These are phyloP conservation scores for Intellagama lesueurii DNA, from an alignment of 2,797 vertebrate species.

Conservation along the genomic window DNA sequence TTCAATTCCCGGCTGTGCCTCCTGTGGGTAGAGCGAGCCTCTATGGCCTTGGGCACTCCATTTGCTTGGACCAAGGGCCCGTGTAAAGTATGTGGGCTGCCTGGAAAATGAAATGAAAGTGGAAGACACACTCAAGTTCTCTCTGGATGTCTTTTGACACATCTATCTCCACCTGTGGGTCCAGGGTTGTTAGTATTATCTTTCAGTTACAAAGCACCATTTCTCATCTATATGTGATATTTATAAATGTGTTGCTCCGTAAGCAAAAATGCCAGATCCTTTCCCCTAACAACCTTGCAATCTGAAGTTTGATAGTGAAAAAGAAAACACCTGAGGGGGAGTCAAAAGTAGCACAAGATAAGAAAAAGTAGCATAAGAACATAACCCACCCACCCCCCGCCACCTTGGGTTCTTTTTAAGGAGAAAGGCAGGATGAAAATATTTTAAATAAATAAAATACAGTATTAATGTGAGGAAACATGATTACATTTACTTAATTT, in stretches of 20 bases:
- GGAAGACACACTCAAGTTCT: neutral
- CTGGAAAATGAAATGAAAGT: neutral
- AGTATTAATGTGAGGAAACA: neutral
- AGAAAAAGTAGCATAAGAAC: too few relatives aligned
- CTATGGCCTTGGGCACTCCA: too few relatives aligned
- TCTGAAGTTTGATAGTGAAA: neutral
- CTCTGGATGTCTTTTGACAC: neutral
- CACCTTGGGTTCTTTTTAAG: too few relatives aligned
- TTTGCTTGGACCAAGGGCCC: too few relatives aligned
- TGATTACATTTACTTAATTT: neutral
- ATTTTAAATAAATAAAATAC: too few relatives aligned
- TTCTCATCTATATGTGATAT: too few relatives aligned
- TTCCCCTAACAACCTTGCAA: neutral
- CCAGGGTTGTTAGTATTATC: neutral
- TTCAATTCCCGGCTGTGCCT: too few relatives aligned
- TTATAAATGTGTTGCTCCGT: neutral
- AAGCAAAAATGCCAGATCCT: neutral
- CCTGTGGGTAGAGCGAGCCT: too few relatives aligned
- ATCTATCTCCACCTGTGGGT: too few relatives aligned
- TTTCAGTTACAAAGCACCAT: neutral
- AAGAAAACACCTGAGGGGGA: neutral
- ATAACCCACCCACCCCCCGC: too few relatives aligned
- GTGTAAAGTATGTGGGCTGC: too few relatives aligned
- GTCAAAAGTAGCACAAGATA: neutral
- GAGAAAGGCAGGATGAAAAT: too few relatives aligned